Evolutionary conservation across 2,797 vertebrate genomes (phyloP).

Genomic region (Holocentrus rufus): DNA sequence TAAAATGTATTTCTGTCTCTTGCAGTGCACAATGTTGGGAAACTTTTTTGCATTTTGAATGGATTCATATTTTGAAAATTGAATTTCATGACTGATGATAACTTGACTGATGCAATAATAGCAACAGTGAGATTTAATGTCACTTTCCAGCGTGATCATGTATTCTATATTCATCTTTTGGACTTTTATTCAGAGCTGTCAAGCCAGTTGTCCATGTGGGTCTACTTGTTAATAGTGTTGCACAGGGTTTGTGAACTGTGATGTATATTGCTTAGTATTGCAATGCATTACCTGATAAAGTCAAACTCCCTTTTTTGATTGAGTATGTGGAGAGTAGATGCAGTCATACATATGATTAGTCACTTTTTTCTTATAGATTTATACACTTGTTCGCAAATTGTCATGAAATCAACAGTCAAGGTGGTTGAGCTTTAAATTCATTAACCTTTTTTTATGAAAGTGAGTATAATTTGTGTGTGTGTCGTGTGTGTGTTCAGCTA

Average conservation of each 20-base stretch:
- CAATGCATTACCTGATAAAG: neutral
- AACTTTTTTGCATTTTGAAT: conserved; percentile 1
- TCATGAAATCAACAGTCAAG: too few species aligned
- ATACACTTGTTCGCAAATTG: neutral
- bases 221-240: neutral
- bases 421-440: neutral
- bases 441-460: too few species aligned
- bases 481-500: conserved; percentile 80
- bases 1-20: neutral
- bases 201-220: neutral
- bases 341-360: too few species aligned
- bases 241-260: neutral
- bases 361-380: neutral
- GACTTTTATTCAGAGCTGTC: neutral
- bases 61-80: neutral
- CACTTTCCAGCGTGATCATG: too few species aligned
- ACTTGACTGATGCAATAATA: too few species aligned
- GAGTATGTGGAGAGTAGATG: neutral
- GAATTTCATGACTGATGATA: too few species aligned
- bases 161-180: neutral
- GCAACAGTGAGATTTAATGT: too few species aligned
- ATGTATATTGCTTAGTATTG: neutral
- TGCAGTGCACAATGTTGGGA: conserved; percentile 6
- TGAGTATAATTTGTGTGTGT: neutral
- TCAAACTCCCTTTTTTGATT: neutral